phyloP scores from a whole-genome alignment of 53 echinoderm and acorn worm genomes.

The Mesocentrotus franciscanus region DNA sequence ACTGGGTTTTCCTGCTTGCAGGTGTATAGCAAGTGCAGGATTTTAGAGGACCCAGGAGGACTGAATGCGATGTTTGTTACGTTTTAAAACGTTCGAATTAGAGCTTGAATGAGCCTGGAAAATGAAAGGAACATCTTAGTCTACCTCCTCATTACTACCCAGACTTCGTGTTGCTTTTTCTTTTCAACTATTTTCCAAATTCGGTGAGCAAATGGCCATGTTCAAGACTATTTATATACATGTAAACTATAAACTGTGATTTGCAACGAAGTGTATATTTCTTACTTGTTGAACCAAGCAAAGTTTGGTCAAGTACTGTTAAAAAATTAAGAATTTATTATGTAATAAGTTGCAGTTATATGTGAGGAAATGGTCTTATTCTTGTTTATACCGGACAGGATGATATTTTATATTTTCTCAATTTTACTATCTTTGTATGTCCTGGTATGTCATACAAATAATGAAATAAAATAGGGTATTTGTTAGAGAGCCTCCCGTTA shows the following conservation, averaged over 20 bases:
- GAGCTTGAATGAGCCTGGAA: background rate
- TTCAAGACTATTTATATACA: conserved; percentile 2
- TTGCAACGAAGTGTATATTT: conserved; percentile 40
- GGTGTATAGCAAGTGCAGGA: background rate
- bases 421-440: background rate
- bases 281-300: background rate
- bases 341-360: conserved; percentile 3
- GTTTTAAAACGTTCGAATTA: background rate
- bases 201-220: background rate
- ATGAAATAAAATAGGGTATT: background rate
- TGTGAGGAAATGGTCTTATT: background rate
- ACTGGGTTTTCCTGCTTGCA: conserved; percentile 19
- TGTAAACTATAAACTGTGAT: conserved; percentile 26
- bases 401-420: background rate
- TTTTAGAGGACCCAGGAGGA: background rate
- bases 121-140: background rate
- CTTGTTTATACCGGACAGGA: background rate
- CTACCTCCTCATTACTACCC: background rate
- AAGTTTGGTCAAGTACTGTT: conserved; percentile 5
- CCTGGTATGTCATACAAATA: background rate
- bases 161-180: background rate
- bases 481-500: too few species aligned
- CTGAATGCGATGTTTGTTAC: background rate
- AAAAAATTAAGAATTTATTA: background rate
- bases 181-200: background rate